Conservation (phyloP, 2,888 invertebrate genomes). For the Aphidius colemani region DNA sequence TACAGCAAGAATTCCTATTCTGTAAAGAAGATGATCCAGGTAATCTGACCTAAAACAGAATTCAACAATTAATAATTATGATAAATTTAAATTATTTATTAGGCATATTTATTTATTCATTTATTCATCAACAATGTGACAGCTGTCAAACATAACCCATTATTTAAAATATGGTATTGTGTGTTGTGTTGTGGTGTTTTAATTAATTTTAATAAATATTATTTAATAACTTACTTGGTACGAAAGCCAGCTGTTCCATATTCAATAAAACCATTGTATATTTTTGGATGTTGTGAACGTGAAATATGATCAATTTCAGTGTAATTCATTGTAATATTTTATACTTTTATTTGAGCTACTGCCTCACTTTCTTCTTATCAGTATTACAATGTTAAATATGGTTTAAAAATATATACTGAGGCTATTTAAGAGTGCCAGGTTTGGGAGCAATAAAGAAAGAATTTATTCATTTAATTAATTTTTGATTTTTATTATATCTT, state of each 20-base stretch:
- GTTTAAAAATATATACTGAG: no score
- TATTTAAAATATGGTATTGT: no score
- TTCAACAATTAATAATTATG: conserved; percentile 11
- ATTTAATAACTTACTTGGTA: conserved; percentile 68
- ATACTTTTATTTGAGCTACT: no score
- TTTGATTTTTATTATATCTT: no score
- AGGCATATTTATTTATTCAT: no score
- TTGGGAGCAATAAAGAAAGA: no score
- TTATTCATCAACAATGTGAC: no score
- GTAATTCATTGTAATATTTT: conserved; percentile 34
- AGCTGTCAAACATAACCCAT: no score
- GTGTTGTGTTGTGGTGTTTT: background rate
- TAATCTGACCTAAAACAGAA: conserved; percentile 73
- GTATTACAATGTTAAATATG: no score
- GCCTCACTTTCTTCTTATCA: no score
- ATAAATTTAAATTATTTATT: conserved; percentile 13
- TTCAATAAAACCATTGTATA: conserved; percentile 68
- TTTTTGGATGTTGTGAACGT: conserved; percentile 78
- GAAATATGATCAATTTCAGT: conserved; percentile 60
- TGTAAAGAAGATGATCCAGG: conserved; percentile 89
- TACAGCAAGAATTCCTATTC: conserved; percentile 92
- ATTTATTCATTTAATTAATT: no score
- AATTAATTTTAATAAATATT: background rate
- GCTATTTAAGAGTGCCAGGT: no score
- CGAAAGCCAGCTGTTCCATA: conserved; percentile 89